Percentiles rank a stretch among this genome's conserved stretches.
phyloP scores from a whole-genome alignment of 2,113 vertebrate species.

The Tachuris rubrigastra region DNA sequence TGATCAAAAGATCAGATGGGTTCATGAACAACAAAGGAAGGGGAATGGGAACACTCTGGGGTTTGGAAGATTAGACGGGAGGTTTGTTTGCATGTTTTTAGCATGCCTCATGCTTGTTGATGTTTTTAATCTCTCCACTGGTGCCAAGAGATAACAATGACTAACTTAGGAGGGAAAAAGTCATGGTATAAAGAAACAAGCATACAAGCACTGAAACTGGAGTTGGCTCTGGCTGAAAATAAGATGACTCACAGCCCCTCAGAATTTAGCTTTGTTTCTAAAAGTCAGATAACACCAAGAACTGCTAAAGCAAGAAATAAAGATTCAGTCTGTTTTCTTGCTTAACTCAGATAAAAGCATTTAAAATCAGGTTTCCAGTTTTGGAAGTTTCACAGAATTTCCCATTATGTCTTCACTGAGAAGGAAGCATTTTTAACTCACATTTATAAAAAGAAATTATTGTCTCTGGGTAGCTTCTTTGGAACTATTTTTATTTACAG shows the following conservation, averaged over 20 bases:
- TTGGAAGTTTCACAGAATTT: neutral
- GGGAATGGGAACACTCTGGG: neutral
- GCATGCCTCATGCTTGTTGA: constrained; percentile 35
- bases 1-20: neutral
- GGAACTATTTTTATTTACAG: neutral
- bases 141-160: constrained; percentile 62
- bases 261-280: constrained; percentile 25
- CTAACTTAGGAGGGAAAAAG: constrained; percentile 35
- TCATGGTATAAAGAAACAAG: constrained; percentile 1
- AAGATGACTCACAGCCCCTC: constrained; percentile 42
- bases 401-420: neutral
- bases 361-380: neutral
- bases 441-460: neutral
- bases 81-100: constrained; percentile 47
- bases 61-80: neutral
- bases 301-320: neutral
- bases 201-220: neutral
- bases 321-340: neutral
- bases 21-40: neutral
- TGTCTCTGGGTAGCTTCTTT: neutral
- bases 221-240: constrained; percentile 35
- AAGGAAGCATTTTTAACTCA: neutral
- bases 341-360: neutral
- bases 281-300: constrained; percentile 35
- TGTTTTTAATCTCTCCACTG: neutral